A percentile compares a stretch with the other conserved stretches of the same genome.
These are phyloP conservation scores for Pelecanus crispus DNA, from an alignment of 2,113 vertebrate genomes.

Conservation along the genomic window DNA sequence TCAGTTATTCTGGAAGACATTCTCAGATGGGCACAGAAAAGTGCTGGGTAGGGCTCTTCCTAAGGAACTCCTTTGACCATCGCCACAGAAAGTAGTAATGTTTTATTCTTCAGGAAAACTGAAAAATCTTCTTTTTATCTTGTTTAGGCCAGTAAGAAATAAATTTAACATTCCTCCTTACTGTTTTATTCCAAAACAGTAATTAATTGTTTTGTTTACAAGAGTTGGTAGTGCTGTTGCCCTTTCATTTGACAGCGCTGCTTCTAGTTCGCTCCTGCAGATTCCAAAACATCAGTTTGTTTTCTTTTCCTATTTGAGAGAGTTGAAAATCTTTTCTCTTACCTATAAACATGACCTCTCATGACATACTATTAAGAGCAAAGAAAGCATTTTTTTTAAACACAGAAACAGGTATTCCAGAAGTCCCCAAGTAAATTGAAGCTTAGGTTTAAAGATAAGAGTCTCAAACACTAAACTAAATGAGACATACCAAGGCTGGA, in stretches of 20 bases:
- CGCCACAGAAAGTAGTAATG: background rate
- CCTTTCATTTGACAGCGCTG: background rate
- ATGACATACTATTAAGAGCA: background rate
- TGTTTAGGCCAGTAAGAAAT: background rate
- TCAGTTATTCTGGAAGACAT: background rate
- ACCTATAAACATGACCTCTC: background rate
- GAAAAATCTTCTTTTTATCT: background rate
- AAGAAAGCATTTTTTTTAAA: background rate
- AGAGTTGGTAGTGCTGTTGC: background rate
- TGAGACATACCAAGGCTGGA: background rate
- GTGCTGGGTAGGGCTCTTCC: background rate
- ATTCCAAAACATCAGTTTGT: background rate
- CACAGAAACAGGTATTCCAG: background rate
- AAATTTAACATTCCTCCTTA: background rate
- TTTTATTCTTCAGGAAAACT: background rate
- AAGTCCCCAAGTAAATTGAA: background rate
- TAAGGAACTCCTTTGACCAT: background rate
- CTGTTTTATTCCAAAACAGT: background rate
- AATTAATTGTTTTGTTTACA: background rate
- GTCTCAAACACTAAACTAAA: background rate
- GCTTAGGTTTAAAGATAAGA: background rate
- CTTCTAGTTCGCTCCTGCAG: background rate
- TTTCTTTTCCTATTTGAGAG: background rate
- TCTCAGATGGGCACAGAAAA: background rate
- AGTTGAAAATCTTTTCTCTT: background rate